Percentiles rank a stretch among this genome's conserved stretches.
Conservation (phyloP, 1,140 invertebrate genomes). For the Bombus fervidus region DNA sequence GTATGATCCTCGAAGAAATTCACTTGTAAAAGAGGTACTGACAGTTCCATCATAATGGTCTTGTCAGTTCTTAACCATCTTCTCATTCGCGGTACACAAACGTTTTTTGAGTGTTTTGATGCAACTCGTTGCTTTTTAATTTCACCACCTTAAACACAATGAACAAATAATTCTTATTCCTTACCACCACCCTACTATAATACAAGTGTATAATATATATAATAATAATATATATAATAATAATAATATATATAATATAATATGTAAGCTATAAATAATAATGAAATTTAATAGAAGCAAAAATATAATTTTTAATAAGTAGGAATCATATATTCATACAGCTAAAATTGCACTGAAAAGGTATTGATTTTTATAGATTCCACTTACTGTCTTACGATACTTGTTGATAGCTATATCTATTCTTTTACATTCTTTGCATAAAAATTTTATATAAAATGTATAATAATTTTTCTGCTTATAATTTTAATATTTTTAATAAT, state of each 20-base stretch:
- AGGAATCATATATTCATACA: too few relatives aligned
- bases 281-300: too few relatives aligned
- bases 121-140: conserved; percentile 80
- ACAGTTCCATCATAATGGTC: conserved; percentile 89
- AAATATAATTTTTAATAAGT: too few relatives aligned
- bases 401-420: too few relatives aligned
- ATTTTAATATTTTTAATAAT: not conserved
- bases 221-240: too few relatives aligned
- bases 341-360: too few relatives aligned
- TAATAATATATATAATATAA: too few relatives aligned
- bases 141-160: conserved; percentile 77
- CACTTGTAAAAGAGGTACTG: conserved; percentile 84
- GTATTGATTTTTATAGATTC: too few relatives aligned
- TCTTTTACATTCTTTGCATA: not conserved
- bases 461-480: not conserved
- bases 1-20: conserved; percentile 91
- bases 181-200: not conserved
- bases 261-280: too few relatives aligned
- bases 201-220: not conserved
- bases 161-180: not conserved
- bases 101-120: conserved; percentile 81
- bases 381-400: too few relatives aligned
- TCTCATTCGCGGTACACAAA: conserved; percentile 86
- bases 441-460: not conserved
- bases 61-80: conserved; percentile 89